These are phyloP conservation scores for Lasiurus borealis DNA, from an alignment of 2,113 vertebrate genomes.

Conservation along the genomic window DNA sequence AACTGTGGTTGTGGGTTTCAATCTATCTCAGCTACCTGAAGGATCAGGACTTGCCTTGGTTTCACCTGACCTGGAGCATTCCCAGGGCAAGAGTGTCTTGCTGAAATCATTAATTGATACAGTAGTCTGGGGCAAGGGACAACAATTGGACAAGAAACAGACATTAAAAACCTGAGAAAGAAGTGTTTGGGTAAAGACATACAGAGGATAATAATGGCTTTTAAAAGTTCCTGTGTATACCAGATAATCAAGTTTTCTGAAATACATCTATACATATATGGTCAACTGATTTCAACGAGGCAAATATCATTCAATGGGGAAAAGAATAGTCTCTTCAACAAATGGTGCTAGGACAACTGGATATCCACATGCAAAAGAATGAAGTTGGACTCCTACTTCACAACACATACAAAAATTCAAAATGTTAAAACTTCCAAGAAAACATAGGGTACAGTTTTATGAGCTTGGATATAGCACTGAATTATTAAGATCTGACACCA, in stretches of 20 bases:
- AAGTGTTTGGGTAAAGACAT: background rate
- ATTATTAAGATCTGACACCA: background rate
- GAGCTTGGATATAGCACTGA: background rate
- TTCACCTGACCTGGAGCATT: background rate
- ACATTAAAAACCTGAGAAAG: background rate
- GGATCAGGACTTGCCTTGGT: background rate
- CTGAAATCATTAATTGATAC: background rate
- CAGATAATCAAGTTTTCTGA: background rate
- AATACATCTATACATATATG: background rate
- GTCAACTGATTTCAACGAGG: background rate
- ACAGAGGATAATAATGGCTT: background rate
- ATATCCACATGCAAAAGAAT: no score
- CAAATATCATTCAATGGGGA: no score
- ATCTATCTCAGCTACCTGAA: background rate
- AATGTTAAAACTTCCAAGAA: background rate
- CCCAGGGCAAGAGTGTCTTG: background rate
- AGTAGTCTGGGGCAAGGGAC: background rate
- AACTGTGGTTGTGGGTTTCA: slow-evolving; percentile 12
- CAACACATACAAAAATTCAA: background rate
- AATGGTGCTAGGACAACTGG: no score
- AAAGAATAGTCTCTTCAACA: no score
- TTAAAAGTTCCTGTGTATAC: background rate
- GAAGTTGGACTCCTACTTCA: no score
- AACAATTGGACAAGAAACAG: background rate
- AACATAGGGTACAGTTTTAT: background rate